Conservation (phyloP, 1,140 invertebrate genomes). For the Heterodera schachtii region DNA sequence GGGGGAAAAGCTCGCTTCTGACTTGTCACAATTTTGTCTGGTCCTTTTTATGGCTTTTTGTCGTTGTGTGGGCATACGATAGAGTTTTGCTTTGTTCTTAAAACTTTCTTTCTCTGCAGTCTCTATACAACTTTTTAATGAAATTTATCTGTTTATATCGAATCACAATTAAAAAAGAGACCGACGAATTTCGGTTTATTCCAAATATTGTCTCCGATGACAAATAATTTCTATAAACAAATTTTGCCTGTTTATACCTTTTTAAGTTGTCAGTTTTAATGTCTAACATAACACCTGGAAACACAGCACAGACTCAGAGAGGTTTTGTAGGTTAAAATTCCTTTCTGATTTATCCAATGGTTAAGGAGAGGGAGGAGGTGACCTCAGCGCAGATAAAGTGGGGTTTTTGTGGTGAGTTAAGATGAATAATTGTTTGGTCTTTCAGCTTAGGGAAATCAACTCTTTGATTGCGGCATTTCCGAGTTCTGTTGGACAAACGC, state of each 20-base stretch:
- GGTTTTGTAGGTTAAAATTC: background rate
- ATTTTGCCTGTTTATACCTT: background rate
- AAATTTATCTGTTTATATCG: background rate
- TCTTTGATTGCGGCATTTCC: conserved; percentile 18
- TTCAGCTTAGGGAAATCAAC: background rate
- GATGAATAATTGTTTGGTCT: background rate
- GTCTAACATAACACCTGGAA: background rate
- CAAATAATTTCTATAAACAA: background rate
- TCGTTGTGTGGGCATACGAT: background rate
- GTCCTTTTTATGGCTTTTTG: background rate
- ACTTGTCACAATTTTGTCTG: too few species aligned
- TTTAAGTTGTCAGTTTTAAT: conserved; percentile 2
- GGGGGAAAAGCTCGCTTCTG: background rate
- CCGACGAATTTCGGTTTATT: background rate
- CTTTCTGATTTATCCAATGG: conserved; percentile 3
- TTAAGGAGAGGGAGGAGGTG: background rate
- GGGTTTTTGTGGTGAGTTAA: background rate
- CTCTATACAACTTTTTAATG: background rate
- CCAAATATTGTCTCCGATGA: background rate
- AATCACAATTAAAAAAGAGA: background rate
- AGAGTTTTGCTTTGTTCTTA: background rate
- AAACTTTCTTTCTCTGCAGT: background rate
- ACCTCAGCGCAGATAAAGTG: background rate
- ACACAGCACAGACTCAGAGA: background rate
- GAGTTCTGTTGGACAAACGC: conserved; percentile 8